These are phyloP conservation scores for Eurytoma californica DNA, from an alignment of 2,888 invertebrate species.

Conservation along the genomic window DNA sequence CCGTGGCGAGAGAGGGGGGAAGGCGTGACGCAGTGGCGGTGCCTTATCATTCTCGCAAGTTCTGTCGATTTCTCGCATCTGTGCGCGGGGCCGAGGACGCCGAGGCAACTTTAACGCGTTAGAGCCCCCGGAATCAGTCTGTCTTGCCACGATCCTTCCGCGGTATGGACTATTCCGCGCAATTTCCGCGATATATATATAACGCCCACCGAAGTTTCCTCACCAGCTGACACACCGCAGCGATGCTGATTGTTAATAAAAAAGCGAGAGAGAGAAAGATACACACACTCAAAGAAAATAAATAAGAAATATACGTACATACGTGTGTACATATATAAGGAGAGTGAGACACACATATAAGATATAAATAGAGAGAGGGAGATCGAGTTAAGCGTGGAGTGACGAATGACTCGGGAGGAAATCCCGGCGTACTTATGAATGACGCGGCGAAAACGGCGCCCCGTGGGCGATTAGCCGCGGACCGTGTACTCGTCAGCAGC, in stretches of 20 bases:
- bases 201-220: background rate
- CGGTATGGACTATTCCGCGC: slow-evolving; percentile 55
- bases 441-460: slow-evolving; percentile 67
- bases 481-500: background rate
- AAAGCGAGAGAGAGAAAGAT: no score
- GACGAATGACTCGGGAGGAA: slow-evolving; percentile 56
- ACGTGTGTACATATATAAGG: no score
- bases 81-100: slow-evolving; percentile 61
- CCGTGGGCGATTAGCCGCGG: slow-evolving; percentile 26
- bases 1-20: background rate
- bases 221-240: background rate
- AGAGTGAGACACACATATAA: no score
- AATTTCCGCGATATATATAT: slow-evolving; percentile 44
- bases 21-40: slow-evolving; percentile 14
- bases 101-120: slow-evolving; percentile 48
- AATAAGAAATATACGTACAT: no score
- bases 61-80: slow-evolving; percentile 75
- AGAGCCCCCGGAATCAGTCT: slow-evolving; percentile 31
- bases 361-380: no score
- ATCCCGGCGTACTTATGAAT: slow-evolving; percentile 67
- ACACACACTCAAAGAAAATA: no score
- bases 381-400: slow-evolving; percentile 4
- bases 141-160: slow-evolving; percentile 1
- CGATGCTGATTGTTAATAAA: no score
- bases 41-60: slow-evolving; percentile 68